A percentile compares a stretch with the other conserved stretches of the same genome.
Evolutionary conservation across 2,113 vertebrate species (phyloP).

Genomic region (Mobula hypostoma): DNA sequence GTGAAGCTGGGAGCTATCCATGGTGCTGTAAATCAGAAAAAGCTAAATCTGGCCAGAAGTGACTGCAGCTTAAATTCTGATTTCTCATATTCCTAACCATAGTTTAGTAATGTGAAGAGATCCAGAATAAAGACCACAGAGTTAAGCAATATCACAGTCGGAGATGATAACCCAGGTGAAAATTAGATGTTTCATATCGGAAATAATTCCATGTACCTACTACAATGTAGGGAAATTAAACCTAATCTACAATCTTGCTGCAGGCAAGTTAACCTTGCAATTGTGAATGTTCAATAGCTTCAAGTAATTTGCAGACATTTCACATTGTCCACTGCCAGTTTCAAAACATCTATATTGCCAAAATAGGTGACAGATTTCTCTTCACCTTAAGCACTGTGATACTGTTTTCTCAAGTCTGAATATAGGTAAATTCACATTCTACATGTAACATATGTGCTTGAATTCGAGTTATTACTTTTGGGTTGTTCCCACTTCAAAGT

Average conservation of each 20-base stretch:
- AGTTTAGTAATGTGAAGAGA: too few species aligned
- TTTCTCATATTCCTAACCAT: too few species aligned
- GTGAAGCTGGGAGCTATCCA: neutral
- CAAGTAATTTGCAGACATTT: neutral
- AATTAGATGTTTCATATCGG: neutral
- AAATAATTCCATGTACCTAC: neutral
- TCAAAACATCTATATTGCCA: neutral
- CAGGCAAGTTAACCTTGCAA: neutral
- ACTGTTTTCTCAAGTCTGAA: neutral
- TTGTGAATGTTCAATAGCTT: neutral
- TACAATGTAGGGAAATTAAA: neutral
- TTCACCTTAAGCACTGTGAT: neutral
- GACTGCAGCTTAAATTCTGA: too few species aligned
- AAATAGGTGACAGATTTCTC: neutral
- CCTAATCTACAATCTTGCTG: neutral
- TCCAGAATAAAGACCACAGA: neutral
- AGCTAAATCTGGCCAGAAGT: neutral
- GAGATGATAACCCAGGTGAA: neutral
- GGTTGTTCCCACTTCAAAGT: neutral
- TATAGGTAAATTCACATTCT: neutral
- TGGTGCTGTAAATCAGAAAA: neutral
- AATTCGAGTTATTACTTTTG: neutral
- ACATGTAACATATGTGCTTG: neutral
- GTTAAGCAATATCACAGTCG: neutral
- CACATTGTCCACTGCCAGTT: neutral